Evolutionary conservation across 2,888 invertebrate species (phyloP), one percentile per base, ranked within the genome.

Genomic region (Caenorhabditis sp.): DNA sequence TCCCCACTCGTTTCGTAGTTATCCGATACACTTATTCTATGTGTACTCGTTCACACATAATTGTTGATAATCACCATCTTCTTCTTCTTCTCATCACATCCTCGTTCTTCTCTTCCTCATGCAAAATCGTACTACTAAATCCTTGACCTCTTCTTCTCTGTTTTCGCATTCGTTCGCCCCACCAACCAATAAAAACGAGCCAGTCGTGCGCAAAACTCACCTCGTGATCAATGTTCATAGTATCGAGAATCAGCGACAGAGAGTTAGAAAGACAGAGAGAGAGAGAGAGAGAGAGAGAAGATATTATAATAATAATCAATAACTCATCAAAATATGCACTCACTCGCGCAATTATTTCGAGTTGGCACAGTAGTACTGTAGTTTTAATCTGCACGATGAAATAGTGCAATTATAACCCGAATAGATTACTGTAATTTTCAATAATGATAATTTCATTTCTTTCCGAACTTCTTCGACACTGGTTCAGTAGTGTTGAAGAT

Each of bases 61-160:
- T 24, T 37, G 37, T 50, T 58, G 60, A 60, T 64, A 69, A 61
- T 64, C 69, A 36, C 57, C 26, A 26, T 36, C 36, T 51, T 62
- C 59, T 68, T 23, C 53, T 6, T 59, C 54, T 50, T 24, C 57
- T 53, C 61, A 64, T 64, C 51, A 36, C 43, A 12, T 62, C 43
- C 55, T 36, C 53, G 4, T n/a, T 26, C 27, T 27, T 57, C 27
- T 31, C 24, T 50, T 58, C 53, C 8, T 53, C 53, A 23, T 24
- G 8, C 53, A 21, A 21, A 53, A 53, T 53, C 24, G 21, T 53
- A 23, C 53, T 19, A n/a, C 19, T 24, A 53, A 23, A 21, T 53
- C 53, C 53, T 53, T 53, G 43, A 43, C 43, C 43, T 43, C 43
- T 43, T 43, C 43, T 17, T 17, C 17, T 43, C 14, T 17, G 6